These are phyloP conservation scores for Chloroclystis v-ata DNA, from an alignment of 2,888 invertebrate species.

Conservation along the genomic window DNA sequence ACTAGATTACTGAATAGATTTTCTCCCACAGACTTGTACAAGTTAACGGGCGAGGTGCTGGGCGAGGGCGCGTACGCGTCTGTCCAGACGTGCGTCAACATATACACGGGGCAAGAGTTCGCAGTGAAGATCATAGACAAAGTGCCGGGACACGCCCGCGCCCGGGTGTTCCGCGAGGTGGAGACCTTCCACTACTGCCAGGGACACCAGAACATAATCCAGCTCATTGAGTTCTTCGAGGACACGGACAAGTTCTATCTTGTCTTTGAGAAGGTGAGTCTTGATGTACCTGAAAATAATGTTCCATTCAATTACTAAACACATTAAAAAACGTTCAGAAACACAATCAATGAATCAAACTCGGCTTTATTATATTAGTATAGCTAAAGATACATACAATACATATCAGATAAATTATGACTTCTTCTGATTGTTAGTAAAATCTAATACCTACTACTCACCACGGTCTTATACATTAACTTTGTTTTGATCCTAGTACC, in stretches of 20 bases:
- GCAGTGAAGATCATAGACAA: conserved; percentile 99
- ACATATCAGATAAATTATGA: no score
- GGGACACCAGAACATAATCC: conserved; percentile 98
- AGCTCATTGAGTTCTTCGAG: conserved; percentile 97
- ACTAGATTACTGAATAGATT: neutral
- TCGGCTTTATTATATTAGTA: no score
- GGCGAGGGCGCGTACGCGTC: conserved; percentile 98
- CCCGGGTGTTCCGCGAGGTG: conserved; percentile 97
- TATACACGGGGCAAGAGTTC: conserved; percentile 94
- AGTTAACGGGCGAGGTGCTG: conserved; percentile 95
- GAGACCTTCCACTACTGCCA: conserved; percentile 99
- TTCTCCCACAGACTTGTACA: conserved; percentile 88
- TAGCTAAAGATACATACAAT: no score
- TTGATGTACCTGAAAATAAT: no score
- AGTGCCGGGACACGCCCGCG: conserved; percentile 94
- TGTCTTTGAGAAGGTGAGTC: conserved; percentile 81
- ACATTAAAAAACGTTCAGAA: no score
- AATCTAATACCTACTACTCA: no score
- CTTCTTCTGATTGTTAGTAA: no score
- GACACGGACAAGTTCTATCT: conserved; percentile 98
- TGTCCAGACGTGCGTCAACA: conserved; percentile 94
- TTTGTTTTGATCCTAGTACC: no score
- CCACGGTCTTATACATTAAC: no score
- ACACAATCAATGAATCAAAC: no score
- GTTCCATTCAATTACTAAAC: no score